Conservation (phyloP, 2,888 invertebrate genomes). For the Prosapia bicincta region DNA sequence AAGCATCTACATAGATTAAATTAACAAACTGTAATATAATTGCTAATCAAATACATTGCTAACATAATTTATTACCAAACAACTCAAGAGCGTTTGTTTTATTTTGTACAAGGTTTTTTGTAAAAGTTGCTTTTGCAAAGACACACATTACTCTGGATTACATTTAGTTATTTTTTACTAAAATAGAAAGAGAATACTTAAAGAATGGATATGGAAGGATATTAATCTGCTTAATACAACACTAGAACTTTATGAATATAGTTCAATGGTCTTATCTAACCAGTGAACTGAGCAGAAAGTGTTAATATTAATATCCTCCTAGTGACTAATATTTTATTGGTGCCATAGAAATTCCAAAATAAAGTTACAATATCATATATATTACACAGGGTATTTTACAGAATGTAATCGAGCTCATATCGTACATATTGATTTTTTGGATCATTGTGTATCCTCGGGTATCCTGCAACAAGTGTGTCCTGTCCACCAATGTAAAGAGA, state of each 20-base stretch:
- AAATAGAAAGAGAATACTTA: no score
- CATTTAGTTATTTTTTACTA: no score
- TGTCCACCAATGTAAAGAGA: slow-evolving; percentile 98
- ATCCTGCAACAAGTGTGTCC: slow-evolving; percentile 95
- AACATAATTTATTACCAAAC: no score
- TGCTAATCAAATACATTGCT: no score
- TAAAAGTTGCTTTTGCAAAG: no score
- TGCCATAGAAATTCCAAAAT: neutral
- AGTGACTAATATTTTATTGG: neutral
- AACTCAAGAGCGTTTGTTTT: no score
- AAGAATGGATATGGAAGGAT: no score
- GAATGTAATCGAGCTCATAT: slow-evolving; percentile 90
- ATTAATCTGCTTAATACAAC: neutral
- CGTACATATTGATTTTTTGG: slow-evolving; percentile 90
- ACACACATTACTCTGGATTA: no score
- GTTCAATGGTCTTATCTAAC: neutral
- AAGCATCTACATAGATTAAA: no score
- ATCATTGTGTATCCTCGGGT: slow-evolving; percentile 95
- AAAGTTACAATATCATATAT: slow-evolving; percentile 5
- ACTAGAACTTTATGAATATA: neutral
- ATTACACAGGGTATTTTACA: slow-evolving; percentile 54
- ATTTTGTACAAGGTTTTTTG: no score
- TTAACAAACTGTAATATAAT: no score
- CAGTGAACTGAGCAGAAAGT: neutral
- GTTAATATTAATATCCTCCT: neutral